Conservation (phyloP, 2,888 invertebrate species). For the Theretra japonica region DNA sequence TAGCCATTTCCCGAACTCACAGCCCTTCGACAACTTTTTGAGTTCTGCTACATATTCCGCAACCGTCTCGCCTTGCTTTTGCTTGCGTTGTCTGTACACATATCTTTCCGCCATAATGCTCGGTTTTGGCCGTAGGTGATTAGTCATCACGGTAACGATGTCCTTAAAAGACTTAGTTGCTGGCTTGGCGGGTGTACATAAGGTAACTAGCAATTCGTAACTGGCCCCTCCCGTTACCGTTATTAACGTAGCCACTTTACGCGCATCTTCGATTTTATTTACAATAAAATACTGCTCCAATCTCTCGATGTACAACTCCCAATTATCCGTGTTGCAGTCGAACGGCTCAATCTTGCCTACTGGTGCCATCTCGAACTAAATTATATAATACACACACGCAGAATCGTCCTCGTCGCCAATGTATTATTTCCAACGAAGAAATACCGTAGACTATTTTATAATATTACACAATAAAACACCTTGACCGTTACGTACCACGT, state of each 20-base stretch:
- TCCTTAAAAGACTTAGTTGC: neutral
- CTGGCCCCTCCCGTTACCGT: conserved; percentile 27
- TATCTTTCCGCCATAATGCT: conserved; percentile 29
- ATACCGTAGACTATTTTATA: too few relatives aligned
- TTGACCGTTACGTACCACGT: too few relatives aligned
- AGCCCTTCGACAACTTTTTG: conserved; percentile 22
- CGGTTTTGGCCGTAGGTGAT: conserved; percentile 30
- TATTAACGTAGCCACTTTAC: conserved; percentile 28
- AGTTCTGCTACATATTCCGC: conserved; percentile 29
- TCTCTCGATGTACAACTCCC: conserved; percentile 12
- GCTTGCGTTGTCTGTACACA: conserved; percentile 30
- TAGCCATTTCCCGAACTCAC: conserved; percentile 15
- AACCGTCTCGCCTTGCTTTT: conserved; percentile 22
- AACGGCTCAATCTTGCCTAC: neutral
- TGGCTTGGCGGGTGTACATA: conserved; percentile 21
- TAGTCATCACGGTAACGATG: neutral
- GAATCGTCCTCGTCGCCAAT: too few relatives aligned
- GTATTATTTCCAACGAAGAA: too few relatives aligned
- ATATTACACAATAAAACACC: too few relatives aligned
- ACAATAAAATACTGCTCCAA: conserved; percentile 26
- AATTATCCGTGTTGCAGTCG: neutral
- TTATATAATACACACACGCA: too few relatives aligned
- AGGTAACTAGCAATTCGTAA: conserved; percentile 28
- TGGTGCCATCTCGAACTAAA: too few relatives aligned
- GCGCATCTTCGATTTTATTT: conserved; percentile 15